Conservation (phyloP, 2,888 invertebrate species). For the Apotomis turbidana region DNA sequence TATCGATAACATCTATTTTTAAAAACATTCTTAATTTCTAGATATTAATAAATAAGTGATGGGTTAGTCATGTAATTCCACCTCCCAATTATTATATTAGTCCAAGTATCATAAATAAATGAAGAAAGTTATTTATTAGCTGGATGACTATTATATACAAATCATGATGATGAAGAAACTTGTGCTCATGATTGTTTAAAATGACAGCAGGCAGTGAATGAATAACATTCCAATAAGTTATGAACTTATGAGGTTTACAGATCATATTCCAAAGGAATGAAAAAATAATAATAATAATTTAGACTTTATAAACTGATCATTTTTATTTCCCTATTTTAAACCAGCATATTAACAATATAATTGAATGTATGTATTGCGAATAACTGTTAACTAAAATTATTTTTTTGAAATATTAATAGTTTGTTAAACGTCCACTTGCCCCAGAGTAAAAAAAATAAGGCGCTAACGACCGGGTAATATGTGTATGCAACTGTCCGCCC, state of each 20-base stretch:
- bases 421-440: constrained; percentile 45
- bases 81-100: constrained; percentile 79
- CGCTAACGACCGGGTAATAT: not conserved
- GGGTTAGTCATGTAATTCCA: constrained; percentile 74
- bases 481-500: constrained; percentile 20
- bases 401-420: constrained; percentile 1
- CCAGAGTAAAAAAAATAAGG: constrained; percentile 25
- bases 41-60: constrained; percentile 57
- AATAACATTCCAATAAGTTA: constrained; percentile 42
- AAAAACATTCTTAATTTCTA: constrained; percentile 6
- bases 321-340: too few relatives aligned
- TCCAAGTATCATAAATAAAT: constrained; percentile 68
- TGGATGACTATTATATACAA: constrained; percentile 70
- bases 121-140: constrained; percentile 76
- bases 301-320: too few relatives aligned
- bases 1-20: too few relatives aligned
- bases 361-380: too few relatives aligned
- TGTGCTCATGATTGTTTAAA: constrained; percentile 54
- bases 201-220: constrained; percentile 70
- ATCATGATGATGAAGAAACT: constrained; percentile 55
- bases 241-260: not conserved
- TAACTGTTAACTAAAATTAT: too few relatives aligned
- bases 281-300: not conserved
- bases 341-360: too few relatives aligned
- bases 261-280: not conserved